phyloP scores from a whole-genome alignment of 1,140 invertebrate genomes.

The Diploscapter pachys region DNA sequence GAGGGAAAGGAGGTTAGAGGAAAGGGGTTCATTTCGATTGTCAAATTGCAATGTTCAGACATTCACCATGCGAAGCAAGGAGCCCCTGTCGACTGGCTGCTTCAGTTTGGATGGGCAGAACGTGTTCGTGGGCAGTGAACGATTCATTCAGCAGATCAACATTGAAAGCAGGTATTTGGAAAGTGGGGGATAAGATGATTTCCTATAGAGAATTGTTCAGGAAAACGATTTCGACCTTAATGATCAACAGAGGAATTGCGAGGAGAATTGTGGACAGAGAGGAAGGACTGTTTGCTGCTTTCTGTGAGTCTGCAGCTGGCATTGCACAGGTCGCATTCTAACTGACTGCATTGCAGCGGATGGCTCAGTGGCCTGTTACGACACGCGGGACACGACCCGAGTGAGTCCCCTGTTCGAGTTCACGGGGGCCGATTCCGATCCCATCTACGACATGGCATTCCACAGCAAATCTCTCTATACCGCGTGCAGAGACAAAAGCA shows the following conservation, averaged over 20 bases:
- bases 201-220: constrained; percentile 13
- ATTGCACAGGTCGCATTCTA: background rate
- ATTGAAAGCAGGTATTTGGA: constrained; percentile 42
- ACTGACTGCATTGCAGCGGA: constrained; percentile 42
- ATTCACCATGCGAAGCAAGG: constrained; percentile 36
- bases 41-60: constrained; percentile 18
- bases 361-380: constrained; percentile 64
- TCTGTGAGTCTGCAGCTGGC: constrained; percentile 27
- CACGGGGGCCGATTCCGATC: constrained; percentile 71
- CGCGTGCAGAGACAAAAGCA: constrained; percentile 59
- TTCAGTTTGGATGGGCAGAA: too few relatives aligned
- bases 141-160: too few relatives aligned
- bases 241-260: too few relatives aligned
- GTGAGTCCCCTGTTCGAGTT: constrained; percentile 60
- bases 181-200: constrained; percentile 50
- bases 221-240: too few relatives aligned
- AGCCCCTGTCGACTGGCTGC: too few relatives aligned
- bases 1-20: constrained; percentile 19
- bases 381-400: constrained; percentile 65
- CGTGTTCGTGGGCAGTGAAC: too few relatives aligned
- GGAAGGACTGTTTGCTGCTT: background rate
- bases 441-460: constrained; percentile 58
- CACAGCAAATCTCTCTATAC: constrained; percentile 58
- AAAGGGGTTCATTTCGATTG: background rate
- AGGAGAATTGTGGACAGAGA: too few relatives aligned